phyloP scores from a whole-genome alignment of 2,797 vertebrate species.

The Lemur catta region DNA sequence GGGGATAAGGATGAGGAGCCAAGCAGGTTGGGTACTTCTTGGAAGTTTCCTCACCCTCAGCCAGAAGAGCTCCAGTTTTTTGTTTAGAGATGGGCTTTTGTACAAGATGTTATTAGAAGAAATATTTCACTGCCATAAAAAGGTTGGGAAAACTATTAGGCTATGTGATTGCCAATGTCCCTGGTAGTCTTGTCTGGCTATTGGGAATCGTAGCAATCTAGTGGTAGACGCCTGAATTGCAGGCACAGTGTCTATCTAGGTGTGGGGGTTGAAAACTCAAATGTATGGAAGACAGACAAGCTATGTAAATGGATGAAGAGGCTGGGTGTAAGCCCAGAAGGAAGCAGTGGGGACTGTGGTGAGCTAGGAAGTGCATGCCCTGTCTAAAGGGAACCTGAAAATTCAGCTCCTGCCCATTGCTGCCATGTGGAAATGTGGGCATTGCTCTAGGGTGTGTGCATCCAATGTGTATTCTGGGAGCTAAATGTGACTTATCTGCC shows the following conservation, averaged over 20 bases:
- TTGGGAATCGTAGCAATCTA: background rate
- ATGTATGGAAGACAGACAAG: background rate
- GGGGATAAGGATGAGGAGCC: background rate
- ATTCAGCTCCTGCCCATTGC: background rate
- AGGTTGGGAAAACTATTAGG: background rate
- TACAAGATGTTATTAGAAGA: slow-evolving; percentile 20
- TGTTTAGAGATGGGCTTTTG: background rate
- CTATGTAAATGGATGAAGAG: background rate
- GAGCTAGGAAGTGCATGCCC: background rate
- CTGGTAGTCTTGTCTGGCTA: background rate
- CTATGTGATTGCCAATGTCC: background rate
- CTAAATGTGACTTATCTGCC: background rate
- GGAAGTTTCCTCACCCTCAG: background rate
- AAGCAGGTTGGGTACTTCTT: background rate
- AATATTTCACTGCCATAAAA: background rate
- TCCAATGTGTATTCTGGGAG: background rate
- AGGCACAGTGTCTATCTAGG: background rate
- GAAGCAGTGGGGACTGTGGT: background rate
- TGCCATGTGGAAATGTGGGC: background rate
- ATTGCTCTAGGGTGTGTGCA: background rate
- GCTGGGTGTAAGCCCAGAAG: background rate
- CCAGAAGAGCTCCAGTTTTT: background rate
- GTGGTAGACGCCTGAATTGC: background rate
- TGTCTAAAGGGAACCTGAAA: background rate
- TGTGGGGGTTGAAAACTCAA: background rate